These are phyloP conservation scores for Agrotis segetum DNA, from an alignment of 2,888 invertebrate genomes.

Conservation along the genomic window DNA sequence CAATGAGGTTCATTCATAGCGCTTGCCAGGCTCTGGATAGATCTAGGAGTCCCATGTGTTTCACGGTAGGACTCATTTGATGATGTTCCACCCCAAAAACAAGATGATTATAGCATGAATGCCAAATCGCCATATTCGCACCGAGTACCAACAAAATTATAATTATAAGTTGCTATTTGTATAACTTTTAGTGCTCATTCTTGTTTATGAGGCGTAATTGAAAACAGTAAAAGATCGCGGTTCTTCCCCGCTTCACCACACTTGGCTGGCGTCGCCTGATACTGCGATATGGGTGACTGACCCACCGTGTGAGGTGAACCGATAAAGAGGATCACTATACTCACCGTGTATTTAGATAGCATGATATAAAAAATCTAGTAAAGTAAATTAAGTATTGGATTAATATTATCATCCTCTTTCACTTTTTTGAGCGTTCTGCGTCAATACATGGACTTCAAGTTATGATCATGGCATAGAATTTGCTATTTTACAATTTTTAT, in stretches of 20 bases:
- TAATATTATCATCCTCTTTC: neutral
- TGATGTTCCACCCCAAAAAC: too few species aligned
- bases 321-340: slow-evolving; percentile 19
- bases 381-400: neutral
- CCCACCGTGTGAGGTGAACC: slow-evolving; percentile 16
- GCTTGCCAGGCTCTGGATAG: too few species aligned
- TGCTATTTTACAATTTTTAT: neutral
- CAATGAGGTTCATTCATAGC: too few species aligned
- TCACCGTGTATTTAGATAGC: neutral
- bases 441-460: neutral
- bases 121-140: too few species aligned
- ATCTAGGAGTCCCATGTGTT: too few species aligned
- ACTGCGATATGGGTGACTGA: slow-evolving; percentile 39
- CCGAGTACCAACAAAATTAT: neutral
- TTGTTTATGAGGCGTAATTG: neutral
- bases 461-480: neutral
- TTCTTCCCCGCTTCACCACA: slow-evolving; percentile 27
- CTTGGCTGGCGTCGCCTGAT: slow-evolving; percentile 20
- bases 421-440: neutral
- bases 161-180: neutral
- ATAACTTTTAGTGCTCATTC: neutral
- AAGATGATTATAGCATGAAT: too few species aligned
- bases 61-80: too few species aligned
- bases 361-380: neutral
- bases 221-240: slow-evolving; percentile 10